Percentiles rank a stretch among this genome's conserved stretches.
phyloP scores from a whole-genome alignment of 2,888 invertebrate genomes.

The Morpho helenor region DNA sequence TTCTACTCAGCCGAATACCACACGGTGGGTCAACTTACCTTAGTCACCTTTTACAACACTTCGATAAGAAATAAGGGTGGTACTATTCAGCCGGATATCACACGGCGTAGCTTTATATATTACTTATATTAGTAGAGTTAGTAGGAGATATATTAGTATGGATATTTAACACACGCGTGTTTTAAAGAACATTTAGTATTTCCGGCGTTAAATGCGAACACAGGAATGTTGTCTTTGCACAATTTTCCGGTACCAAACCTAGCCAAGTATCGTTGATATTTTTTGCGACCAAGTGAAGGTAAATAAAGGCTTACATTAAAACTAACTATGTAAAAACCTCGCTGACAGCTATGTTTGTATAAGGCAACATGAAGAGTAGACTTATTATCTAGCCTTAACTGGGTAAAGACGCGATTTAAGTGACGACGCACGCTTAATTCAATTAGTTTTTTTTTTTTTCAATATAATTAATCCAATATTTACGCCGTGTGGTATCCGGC shows the following conservation, averaged over 20 bases:
- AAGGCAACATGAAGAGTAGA: slow-evolving; percentile 30
- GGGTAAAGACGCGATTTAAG: slow-evolving; percentile 26
- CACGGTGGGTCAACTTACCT: too few species aligned
- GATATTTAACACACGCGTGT: too few species aligned
- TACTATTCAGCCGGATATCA: too few species aligned
- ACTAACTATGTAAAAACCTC: slow-evolving; percentile 30
- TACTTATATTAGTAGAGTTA: too few species aligned
- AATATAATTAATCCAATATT: background rate
- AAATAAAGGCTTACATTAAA: slow-evolving; percentile 26
- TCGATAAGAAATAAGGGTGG: too few species aligned
- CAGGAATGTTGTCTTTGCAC: slow-evolving; percentile 1
- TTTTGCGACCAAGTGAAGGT: slow-evolving; percentile 21
- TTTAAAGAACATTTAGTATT: too few species aligned
- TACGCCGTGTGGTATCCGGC: too few species aligned
- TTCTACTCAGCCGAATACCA: too few species aligned
- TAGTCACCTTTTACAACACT: too few species aligned
- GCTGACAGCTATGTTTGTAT: slow-evolving; percentile 29
- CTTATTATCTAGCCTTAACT: slow-evolving; percentile 35
- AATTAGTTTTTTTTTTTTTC: background rate
- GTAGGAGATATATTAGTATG: too few species aligned
- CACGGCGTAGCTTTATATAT: too few species aligned
- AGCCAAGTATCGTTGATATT: slow-evolving; percentile 19
- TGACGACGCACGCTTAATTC: slow-evolving; percentile 10
- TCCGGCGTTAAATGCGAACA: too few species aligned
- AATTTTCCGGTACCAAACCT: slow-evolving; percentile 20